These are phyloP conservation scores for Pachyrhynchus sulphureomaculatus DNA, from an alignment of 1,140 invertebrate species.

Conservation along the genomic window DNA sequence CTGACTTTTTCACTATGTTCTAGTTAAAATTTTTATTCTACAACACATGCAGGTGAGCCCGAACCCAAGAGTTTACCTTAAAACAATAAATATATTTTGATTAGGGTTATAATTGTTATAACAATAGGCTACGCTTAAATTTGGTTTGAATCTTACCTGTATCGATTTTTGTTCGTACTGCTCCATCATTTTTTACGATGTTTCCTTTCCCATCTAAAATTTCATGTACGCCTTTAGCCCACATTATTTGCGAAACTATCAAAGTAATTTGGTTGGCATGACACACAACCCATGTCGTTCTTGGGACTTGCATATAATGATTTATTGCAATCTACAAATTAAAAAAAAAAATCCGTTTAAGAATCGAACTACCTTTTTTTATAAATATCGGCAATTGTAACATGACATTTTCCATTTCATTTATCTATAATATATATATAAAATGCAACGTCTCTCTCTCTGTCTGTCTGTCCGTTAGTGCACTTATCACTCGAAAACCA, in stretches of 20 bases:
- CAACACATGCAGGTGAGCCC: no score
- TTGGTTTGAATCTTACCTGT: constrained; percentile 50
- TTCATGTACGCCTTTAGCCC: constrained; percentile 74
- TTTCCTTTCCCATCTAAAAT: constrained; percentile 62
- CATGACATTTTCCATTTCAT: no score
- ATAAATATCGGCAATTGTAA: no score
- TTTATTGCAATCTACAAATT: constrained; percentile 55
- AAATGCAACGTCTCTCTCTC: no score
- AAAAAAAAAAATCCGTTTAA: not conserved
- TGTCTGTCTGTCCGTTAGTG: no score
- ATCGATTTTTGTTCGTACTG: constrained; percentile 71
- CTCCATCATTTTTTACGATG: constrained; percentile 56
- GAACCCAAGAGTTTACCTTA: no score
- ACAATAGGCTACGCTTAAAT: no score
- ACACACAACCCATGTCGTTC: constrained; percentile 64
- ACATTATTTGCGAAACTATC: constrained; percentile 84
- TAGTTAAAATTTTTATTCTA: no score
- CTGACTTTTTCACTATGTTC: no score
- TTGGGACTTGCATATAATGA: constrained; percentile 59
- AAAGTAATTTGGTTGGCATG: constrained; percentile 65
- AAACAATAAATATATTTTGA: constrained; percentile 1
- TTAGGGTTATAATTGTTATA: no score
- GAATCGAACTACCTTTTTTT: not conserved
- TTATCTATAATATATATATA: no score
- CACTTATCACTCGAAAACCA: no score